These are phyloP conservation scores for Unio pictorum DNA, from an alignment of 2,888 invertebrate genomes.

Conservation along the genomic window DNA sequence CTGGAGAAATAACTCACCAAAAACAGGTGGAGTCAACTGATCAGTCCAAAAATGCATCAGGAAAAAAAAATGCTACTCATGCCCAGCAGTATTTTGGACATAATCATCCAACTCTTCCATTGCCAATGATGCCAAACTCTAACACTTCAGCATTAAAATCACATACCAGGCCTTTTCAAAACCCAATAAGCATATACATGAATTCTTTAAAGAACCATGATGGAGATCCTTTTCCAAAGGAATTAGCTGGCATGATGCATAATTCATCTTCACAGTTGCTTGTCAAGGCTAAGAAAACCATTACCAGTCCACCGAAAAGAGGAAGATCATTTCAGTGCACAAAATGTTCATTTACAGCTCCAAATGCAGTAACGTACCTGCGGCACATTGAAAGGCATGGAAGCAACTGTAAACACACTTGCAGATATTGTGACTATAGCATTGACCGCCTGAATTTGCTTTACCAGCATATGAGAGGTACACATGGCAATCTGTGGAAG, in stretches of 20 bases:
- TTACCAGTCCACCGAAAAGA: constrained; percentile 49
- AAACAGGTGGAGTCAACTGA: neutral
- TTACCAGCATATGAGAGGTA: constrained; percentile 65
- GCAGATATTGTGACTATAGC: constrained; percentile 66
- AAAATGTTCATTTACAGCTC: constrained; percentile 60
- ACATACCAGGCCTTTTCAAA: too few relatives aligned
- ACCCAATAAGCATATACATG: too few relatives aligned
- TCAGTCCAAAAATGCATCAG: constrained; percentile 1
- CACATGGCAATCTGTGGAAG: constrained; percentile 54
- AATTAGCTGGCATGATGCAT: too few relatives aligned
- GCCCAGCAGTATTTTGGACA: neutral
- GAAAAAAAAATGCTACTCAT: neutral
- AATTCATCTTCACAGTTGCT: constrained; percentile 3
- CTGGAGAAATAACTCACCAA: neutral
- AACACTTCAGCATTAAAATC: too few relatives aligned
- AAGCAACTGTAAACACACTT: constrained; percentile 60
- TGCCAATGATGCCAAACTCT: too few relatives aligned
- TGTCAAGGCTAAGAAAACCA: constrained; percentile 42
- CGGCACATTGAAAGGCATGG: constrained; percentile 61
- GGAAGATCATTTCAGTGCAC: constrained; percentile 57
- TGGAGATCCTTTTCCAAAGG: too few relatives aligned
- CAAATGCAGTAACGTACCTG: constrained; percentile 54
- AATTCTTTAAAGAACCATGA: too few relatives aligned
- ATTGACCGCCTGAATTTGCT: constrained; percentile 61
- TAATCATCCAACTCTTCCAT: too few relatives aligned